A percentile compares a stretch with the other conserved stretches of the same genome.
These are phyloP conservation scores for Caenorhabditis tropicalis DNA, from an alignment of 1,140 invertebrate species.

Conservation along the genomic window DNA sequence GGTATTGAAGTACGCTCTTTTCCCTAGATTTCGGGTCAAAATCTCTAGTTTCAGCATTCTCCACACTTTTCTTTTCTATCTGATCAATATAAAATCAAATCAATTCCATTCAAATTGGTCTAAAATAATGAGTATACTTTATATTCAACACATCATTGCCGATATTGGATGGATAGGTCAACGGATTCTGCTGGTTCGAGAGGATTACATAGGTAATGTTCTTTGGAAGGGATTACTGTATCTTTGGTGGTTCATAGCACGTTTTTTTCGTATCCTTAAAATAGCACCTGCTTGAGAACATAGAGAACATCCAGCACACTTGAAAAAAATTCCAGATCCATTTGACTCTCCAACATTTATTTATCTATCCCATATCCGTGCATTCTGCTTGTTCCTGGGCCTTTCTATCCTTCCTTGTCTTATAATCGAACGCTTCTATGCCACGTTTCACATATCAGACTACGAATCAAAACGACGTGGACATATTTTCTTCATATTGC, in stretches of 20 bases:
- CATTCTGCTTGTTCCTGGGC: background rate
- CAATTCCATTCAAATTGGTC: background rate
- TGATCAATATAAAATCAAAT: background rate
- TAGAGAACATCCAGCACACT: too few species aligned
- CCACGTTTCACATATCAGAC: background rate
- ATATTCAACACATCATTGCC: background rate
- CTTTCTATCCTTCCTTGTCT: background rate
- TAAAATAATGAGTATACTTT: background rate
- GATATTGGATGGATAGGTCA: background rate
- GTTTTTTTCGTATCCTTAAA: background rate
- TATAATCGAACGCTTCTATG: background rate
- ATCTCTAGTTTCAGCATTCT: background rate
- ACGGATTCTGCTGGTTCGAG: background rate
- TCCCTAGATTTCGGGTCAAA: background rate
- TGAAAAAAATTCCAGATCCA: background rate
- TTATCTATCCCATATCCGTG: background rate
- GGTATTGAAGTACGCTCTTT: background rate
- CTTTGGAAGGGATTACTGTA: background rate
- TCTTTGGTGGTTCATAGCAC: background rate
- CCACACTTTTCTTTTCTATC: background rate
- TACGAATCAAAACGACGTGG: background rate
- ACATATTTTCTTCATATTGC: background rate
- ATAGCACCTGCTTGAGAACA: background rate
- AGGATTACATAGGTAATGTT: background rate
- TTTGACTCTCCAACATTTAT: background rate